Base-by-base conservation (phyloP, 1,140 invertebrate genomes). In the Aleiodes sp. region DNA sequence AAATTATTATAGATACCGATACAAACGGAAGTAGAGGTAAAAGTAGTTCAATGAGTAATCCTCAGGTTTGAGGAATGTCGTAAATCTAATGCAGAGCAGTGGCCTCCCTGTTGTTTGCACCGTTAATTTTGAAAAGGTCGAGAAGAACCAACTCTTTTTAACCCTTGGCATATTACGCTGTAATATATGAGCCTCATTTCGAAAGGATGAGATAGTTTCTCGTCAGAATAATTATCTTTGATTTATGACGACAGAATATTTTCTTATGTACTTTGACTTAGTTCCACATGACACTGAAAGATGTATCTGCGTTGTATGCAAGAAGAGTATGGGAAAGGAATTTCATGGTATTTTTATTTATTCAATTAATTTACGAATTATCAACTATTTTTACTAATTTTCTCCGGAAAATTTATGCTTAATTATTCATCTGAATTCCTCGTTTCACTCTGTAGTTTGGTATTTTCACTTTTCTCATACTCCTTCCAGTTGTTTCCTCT, bases 211-310 rank as follows among this genome's bases (percentile, higher is more conserved):
- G 26, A 52, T 21, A 52, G 19, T 52, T 52, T 52, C 26, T 21
- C 46, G 46, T 52, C 46, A 52, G 46, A 24, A 24, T 52, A 12
- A 52, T 52, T 52, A 52, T 19, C 19, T 1, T 1, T 52, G 21
- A 52, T 52, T 52, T 52, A 52, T 52, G 21, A 24, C 16, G 21
- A 24, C 6, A 19, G 10, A 7, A 52, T 24, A 12, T 2, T 7
- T n/a, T 2, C 12, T 8, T 67, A 57, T 78, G 76, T 76, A 78
- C 80, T 4, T 24, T 52, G 1, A 24, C 19, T 16, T 52, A 1
- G 46, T 4, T 7, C 10, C 3, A 1, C 12, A 6, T 46, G 8
- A 46, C 41, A n/a, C n/a, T n/a, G n/a, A n/a, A n/a, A n/a, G n/a
- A n/a, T n/a, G n/a, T n/a, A n/a, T n/a, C n/a, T n/a, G n/a, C n/a